phyloP scores from a whole-genome alignment of 2,797 vertebrate species.

The Bradypus variegatus region DNA sequence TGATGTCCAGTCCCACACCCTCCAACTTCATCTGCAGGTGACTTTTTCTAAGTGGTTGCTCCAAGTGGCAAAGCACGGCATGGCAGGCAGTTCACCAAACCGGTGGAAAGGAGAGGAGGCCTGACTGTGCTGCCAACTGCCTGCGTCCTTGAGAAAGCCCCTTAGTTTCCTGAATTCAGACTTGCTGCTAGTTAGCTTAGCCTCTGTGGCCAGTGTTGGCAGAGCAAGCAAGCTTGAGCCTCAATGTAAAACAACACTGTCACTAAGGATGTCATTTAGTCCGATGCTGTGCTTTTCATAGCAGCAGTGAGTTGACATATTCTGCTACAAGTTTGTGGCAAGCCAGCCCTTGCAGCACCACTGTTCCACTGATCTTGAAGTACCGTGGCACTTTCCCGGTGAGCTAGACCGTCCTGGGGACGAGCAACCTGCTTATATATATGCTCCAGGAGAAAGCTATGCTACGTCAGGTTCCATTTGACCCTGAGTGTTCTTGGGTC shows the following conservation, averaged over 20 bases:
- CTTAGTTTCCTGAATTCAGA: background rate
- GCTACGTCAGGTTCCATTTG: too few species aligned
- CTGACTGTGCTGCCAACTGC: fast-evolving
- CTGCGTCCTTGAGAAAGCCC: fast-evolving
- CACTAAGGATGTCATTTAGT: fast-evolving
- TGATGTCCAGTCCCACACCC: fast-evolving
- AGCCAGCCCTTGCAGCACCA: fast-evolving
- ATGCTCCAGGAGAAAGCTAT: too few species aligned
- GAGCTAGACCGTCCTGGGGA: background rate
- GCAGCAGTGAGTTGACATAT: fast-evolving
- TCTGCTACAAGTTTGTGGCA: background rate
- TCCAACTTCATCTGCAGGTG: background rate
- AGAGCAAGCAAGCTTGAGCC: background rate
- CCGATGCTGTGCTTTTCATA: fast-evolving
- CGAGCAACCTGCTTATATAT: fast-evolving
- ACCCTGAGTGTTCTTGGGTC: background rate
- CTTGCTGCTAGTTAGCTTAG: background rate
- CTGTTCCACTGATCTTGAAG: background rate
- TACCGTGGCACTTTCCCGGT: too few species aligned
- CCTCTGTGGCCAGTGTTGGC: fast-evolving
- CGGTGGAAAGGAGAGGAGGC: background rate
- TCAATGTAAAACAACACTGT: fast-evolving
- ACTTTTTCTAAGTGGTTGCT: background rate
- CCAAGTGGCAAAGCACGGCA: fast-evolving
- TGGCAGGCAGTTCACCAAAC: fast-evolving